A percentile compares a stretch with the other conserved stretches of the same genome.
phyloP scores from a whole-genome alignment of 2,113 vertebrate genomes.

The Anguilla japonica region DNA sequence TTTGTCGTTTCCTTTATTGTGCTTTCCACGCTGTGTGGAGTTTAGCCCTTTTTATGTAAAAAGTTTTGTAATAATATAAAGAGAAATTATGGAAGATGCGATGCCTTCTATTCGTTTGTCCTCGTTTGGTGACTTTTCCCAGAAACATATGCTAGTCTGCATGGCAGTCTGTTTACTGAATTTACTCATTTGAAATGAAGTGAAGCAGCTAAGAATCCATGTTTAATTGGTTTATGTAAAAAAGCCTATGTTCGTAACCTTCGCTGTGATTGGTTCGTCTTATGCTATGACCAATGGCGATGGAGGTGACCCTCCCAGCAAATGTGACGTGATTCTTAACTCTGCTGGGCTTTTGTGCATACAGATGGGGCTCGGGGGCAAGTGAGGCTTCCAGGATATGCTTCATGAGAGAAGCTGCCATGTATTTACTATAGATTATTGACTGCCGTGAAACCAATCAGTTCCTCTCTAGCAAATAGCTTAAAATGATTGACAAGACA shows the following conservation, averaged over 20 bases:
- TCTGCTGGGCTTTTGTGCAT: background rate
- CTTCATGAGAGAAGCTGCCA: background rate
- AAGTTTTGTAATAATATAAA: conserved; percentile 83
- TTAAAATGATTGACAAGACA: too few relatives aligned
- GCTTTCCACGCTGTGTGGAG: conserved; percentile 53
- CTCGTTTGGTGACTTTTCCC: background rate
- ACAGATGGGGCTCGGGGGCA: background rate
- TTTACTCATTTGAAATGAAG: background rate
- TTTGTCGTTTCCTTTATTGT: conserved; percentile 41
- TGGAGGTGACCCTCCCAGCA: background rate
- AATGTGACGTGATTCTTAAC: background rate
- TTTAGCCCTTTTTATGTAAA: conserved; percentile 70
- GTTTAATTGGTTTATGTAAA: background rate
- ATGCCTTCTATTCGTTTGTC: conserved; percentile 18
- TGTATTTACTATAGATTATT: too few relatives aligned
- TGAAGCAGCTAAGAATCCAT: background rate
- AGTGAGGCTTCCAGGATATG: background rate
- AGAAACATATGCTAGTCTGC: background rate
- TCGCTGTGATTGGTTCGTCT: background rate
- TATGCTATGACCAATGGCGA: background rate
- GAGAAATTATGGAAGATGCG: conserved; percentile 68
- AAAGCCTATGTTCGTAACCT: background rate
- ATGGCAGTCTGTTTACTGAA: background rate
- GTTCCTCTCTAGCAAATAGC: too few relatives aligned
- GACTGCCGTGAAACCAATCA: too few relatives aligned